Conservation (phyloP, 2,113 vertebrate species). For the Sialia sialis region DNA sequence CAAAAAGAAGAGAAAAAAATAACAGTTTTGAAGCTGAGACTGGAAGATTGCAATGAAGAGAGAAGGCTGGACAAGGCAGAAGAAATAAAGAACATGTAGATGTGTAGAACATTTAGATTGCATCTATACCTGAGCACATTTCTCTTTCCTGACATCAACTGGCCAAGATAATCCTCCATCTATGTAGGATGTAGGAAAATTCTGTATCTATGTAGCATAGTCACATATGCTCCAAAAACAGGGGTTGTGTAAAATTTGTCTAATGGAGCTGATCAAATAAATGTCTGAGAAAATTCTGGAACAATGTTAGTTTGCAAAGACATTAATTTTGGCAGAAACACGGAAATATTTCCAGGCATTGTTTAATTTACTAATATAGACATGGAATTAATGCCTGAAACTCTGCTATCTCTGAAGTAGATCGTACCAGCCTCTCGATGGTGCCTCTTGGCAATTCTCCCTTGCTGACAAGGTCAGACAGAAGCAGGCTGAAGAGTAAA, state of each 20-base stretch:
- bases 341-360: neutral
- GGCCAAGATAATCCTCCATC: neutral
- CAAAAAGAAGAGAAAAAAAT: neutral
- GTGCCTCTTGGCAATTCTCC: conserved; percentile 32
- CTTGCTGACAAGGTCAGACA: conserved; percentile 56
- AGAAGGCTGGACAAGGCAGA: neutral
- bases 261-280: neutral
- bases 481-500: conserved; percentile 5
- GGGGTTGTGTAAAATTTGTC: neutral
- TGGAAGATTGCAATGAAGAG: neutral
- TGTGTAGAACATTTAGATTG: neutral
- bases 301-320: neutral
- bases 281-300: neutral
- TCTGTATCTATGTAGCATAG: neutral
- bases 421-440: neutral
- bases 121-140: neutral
- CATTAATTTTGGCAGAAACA: neutral
- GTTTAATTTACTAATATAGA: conserved; percentile 1
- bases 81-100: neutral
- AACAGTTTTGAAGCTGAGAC: neutral
- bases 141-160: neutral
- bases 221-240: neutral
- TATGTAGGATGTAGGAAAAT: neutral
- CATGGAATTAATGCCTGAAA: neutral
- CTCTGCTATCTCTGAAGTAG: conserved; percentile 1